phyloP scores from a whole-genome alignment of 2,797 vertebrate genomes.

The Sandelia bainsii region DNA sequence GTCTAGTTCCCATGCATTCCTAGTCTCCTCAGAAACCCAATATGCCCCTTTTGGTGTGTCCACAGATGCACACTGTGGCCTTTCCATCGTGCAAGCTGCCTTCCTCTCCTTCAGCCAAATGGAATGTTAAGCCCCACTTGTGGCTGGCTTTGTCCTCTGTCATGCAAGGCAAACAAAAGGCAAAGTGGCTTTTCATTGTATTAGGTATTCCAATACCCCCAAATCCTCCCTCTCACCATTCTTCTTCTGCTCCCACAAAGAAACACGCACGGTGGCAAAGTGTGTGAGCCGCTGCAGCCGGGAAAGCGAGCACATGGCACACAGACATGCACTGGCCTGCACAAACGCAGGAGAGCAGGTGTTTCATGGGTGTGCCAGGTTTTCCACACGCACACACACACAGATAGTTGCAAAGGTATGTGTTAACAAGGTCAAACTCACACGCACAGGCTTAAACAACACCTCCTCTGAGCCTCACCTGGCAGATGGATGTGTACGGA shows the following conservation, averaged over 20 bases:
- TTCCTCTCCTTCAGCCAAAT: conserved; percentile 56
- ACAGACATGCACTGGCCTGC: neutral
- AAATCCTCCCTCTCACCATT: conserved; percentile 48
- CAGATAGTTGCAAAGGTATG: neutral
- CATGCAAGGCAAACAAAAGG: conserved; percentile 75
- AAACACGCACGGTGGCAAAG: neutral
- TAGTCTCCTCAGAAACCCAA: conserved; percentile 69
- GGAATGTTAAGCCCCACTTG: conserved; percentile 83
- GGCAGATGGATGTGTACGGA: neutral
- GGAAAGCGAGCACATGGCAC: neutral
- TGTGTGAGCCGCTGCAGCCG: neutral
- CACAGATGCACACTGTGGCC: conserved; percentile 46
- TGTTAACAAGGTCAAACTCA: neutral
- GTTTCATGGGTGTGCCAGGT: neutral
- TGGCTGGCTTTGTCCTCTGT: conserved; percentile 56
- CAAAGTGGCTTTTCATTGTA: conserved; percentile 73
- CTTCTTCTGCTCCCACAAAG: conserved; percentile 39
- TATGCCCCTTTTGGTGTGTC: conserved; percentile 35
- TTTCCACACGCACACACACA: neutral
- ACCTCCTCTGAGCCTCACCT: neutral
- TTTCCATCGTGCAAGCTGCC: conserved; percentile 60
- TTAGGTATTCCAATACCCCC: conserved; percentile 51
- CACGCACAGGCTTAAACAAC: neutral
- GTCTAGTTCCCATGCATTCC: conserved; percentile 76
- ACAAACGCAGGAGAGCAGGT: conserved; percentile 3